Conservation (phyloP, 1,140 invertebrate species). For the Platorchestia sp. region DNA sequence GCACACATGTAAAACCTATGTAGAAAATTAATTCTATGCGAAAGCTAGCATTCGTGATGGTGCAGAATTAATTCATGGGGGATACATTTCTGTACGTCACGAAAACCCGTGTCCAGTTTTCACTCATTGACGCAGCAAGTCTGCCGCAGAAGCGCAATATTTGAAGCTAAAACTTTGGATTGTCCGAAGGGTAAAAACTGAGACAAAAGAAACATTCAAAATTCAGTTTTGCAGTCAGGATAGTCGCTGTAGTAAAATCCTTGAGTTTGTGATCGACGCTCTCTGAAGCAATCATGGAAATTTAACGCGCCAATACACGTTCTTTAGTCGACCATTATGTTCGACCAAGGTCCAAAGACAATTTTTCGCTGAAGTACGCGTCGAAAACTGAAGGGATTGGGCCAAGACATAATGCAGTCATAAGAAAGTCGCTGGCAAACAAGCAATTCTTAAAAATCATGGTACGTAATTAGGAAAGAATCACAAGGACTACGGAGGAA, state of each 20-base stretch:
- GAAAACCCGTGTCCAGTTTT: not conserved
- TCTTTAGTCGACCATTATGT: not conserved
- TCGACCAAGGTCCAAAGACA: not conserved
- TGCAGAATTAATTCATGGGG: not conserved
- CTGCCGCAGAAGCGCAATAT: not conserved
- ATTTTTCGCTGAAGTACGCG: not conserved
- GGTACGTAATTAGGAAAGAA: not conserved
- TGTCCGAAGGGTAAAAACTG: not conserved
- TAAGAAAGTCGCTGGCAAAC: not conserved
- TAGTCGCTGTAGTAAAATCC: not conserved
- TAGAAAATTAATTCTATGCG: not conserved
- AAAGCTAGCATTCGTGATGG: not conserved
- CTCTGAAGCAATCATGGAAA: not conserved
- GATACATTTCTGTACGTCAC: not conserved
- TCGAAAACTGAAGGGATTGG: not conserved
- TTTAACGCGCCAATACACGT: not conserved
- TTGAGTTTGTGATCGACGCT: not conserved
- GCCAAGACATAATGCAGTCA: not conserved
- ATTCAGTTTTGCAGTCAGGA: not conserved
- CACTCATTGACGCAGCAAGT: not conserved
- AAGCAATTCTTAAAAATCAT: not conserved
- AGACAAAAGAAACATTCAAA: not conserved
- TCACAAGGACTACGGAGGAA: not conserved
- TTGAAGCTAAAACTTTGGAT: not conserved
- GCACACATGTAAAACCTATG: too few relatives aligned